These are phyloP conservation scores for Ceratina japonica DNA, from an alignment of 1,140 invertebrate genomes.

Conservation along the genomic window DNA sequence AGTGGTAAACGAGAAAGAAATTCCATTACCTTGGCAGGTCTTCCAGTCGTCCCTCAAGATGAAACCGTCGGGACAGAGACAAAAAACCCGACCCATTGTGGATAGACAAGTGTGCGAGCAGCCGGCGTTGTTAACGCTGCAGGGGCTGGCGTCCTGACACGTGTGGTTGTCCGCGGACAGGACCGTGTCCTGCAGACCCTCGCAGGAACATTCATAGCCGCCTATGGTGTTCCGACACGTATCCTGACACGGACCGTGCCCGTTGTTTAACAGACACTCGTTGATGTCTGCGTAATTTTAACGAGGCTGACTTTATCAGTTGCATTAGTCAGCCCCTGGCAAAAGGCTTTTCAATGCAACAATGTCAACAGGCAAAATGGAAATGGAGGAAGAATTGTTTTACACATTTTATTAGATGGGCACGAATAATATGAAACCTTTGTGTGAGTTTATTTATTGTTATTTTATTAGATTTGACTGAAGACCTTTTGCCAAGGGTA, in stretches of 20 bases:
- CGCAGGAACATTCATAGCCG: conserved; percentile 84
- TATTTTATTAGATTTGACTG: too few species aligned
- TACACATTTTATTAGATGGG: too few species aligned
- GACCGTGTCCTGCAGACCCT: conserved; percentile 79
- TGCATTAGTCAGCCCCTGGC: too few species aligned
- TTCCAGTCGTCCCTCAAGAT: conserved; percentile 81
- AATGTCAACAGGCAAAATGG: too few species aligned
- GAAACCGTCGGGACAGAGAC: conserved; percentile 83
- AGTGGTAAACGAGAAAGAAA: not conserved
- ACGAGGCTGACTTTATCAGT: too few species aligned
- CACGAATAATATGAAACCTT: too few species aligned
- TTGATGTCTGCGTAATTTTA: conserved; percentile 80
- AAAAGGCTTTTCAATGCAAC: too few species aligned
- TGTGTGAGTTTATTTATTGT: too few species aligned
- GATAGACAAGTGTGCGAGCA: conserved; percentile 83
- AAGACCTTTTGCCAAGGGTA: too few species aligned
- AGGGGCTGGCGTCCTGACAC: conserved; percentile 82
- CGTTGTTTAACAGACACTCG: conserved; percentile 83
- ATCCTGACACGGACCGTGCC: conserved; percentile 85
- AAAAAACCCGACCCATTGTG: conserved; percentile 83
- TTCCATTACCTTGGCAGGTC: conserved; percentile 78
- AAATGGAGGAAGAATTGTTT: too few species aligned
- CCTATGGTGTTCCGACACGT: conserved; percentile 84
- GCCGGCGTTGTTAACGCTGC: conserved; percentile 81
- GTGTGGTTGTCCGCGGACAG: conserved; percentile 81